Percentiles rank a stretch among this genome's conserved stretches.
Evolutionary conservation across 2,797 vertebrate genomes (phyloP).

Genomic region (Cyclopterus lumpus): DNA sequence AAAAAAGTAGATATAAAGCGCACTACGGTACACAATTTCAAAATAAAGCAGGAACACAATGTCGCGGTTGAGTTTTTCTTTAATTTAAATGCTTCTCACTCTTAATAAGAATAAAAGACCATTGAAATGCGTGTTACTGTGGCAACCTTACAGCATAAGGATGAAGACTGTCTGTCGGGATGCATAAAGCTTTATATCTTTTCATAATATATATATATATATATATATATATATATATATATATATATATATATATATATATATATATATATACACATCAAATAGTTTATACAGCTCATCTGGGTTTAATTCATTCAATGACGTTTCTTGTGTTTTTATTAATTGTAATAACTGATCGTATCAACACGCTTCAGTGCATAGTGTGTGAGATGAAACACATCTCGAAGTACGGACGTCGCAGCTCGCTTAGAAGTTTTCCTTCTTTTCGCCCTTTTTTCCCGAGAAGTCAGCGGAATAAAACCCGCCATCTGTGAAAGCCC

Average conservation of each 20-base stretch:
- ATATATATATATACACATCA: no score
- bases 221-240: no score
- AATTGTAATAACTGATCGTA: neutral
- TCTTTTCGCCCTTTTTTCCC: neutral
- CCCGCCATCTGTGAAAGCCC: slow-evolving; percentile 32
- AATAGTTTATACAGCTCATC: neutral
- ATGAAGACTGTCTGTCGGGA: neutral
- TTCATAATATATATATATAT: no score
- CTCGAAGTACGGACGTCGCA: no score
- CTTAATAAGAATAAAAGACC: neutral
- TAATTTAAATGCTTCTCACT: neutral
- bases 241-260: no score
- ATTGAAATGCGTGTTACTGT: neutral
- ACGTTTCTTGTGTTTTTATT: slow-evolving; percentile 8
- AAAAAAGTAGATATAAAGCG: neutral
- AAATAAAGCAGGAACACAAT: no score
- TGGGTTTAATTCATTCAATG: neutral
- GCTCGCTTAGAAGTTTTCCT: no score
- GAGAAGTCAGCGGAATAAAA: slow-evolving; percentile 56
- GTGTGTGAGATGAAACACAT: no score
- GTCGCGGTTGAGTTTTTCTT: neutral
- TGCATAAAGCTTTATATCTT: neutral
- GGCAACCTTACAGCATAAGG: neutral
- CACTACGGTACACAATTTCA: neutral
- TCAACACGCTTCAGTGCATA: no score